Conservation (phyloP, 2,113 vertebrate species). For the Peromyscus californicus region DNA sequence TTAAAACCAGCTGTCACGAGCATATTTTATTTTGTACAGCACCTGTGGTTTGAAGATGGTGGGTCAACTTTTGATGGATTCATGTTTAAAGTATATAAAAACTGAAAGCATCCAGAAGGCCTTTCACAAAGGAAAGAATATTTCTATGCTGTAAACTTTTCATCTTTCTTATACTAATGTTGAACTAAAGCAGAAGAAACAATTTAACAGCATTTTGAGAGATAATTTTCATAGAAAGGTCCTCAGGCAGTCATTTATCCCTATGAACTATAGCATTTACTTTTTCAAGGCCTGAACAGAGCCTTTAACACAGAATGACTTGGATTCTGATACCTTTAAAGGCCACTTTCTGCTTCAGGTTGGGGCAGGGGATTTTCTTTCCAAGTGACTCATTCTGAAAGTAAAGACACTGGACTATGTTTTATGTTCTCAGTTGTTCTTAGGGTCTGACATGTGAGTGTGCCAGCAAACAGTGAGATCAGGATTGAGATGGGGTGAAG, state of each 20-base stretch:
- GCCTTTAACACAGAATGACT: not conserved
- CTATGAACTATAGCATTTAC: not conserved
- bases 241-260: not conserved
- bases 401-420: not conserved
- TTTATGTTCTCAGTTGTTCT: not conserved
- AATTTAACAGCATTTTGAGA: not conserved
- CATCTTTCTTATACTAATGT: slow-evolving; percentile 34
- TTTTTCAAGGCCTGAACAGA: not conserved
- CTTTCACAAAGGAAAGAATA: slow-evolving; percentile 3
- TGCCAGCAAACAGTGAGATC: not conserved
- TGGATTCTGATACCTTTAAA: not conserved
- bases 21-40: not conserved
- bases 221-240: not conserved
- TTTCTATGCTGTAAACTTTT: slow-evolving; percentile 39
- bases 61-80: slow-evolving; percentile 43
- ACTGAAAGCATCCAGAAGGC: not conserved
- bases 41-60: not conserved
- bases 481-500: not conserved
- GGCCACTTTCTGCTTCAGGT: not conserved
- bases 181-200: slow-evolving; percentile 11
- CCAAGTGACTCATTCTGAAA: not conserved
- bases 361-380: not conserved
- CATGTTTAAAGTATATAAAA: not conserved
- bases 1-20: not conserved
- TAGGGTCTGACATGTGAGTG: not conserved